Base-by-base conservation (phyloP, 2,797 vertebrate species). In the Micrastur ruficollis region DNA sequence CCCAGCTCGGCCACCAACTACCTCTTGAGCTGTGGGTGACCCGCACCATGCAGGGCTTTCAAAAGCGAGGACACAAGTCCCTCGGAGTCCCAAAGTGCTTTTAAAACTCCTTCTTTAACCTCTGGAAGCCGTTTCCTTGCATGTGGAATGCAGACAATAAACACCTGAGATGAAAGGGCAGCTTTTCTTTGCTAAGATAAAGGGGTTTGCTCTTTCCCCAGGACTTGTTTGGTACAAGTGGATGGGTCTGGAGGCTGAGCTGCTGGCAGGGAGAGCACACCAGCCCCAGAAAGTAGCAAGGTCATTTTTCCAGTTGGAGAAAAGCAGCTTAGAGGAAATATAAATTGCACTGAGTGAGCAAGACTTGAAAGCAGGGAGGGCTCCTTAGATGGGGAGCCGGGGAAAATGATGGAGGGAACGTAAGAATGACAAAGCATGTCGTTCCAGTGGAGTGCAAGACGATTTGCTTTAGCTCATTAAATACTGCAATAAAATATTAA, bases 401-500 rank as follows among this genome's bases (percentile, higher is more conserved):
- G 53, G 89, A 96, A 93, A 84, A 97, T 94, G 95, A 93, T 96
- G 93, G 93, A 95, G 89, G 68, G 89, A 95, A 97, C 11, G 95
- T 94, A 95, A 96, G 95, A 97, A 96, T 97, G 97, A 97, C 95
- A 97, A 97, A 97, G 96, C 97, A 95, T 95, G 95, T 96, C 87
- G 89, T 98, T 98, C 96, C 96, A 94, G 95, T 93, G 93, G 95
- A 97, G 96, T 97, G 92, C 95, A 89, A 96, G 97, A 96, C 97
- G 94, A 97, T 95, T 97, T 97, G 97, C 97, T 97, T 97, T 97
- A 98, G 97, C 97, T 98, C 97, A 98, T 98, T 98, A 98, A 98
- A 97, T 96, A 95, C 96, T 86, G 97, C 97, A 97, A 97, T 98
- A 98, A 98, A 98, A 98, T 98, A 97, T 98, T 98, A 98, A 98